These are phyloP conservation scores for Galeopterus variegatus DNA, from an alignment of 2,113 vertebrate genomes.

Conservation along the genomic window DNA sequence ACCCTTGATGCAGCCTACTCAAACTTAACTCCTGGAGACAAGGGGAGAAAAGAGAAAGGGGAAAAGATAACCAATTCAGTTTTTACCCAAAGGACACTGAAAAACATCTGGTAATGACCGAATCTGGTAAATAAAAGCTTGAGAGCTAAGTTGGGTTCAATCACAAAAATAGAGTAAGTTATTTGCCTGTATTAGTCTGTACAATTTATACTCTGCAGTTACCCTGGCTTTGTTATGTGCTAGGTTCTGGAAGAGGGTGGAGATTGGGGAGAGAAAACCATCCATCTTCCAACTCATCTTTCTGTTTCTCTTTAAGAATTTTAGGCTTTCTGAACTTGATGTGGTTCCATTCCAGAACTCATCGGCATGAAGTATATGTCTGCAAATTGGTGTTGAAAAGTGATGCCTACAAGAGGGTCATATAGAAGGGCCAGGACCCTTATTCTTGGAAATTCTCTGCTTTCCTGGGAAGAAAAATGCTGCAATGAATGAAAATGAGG, in stretches of 20 bases:
- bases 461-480: slow-evolving; percentile 7
- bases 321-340: background rate
- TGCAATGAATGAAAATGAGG: background rate
- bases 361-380: background rate
- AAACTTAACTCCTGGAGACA: background rate
- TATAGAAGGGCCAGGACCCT: background rate
- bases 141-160: background rate
- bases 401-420: background rate
- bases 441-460: slow-evolving; percentile 16
- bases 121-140: background rate
- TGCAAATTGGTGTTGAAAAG: slow-evolving; percentile 6
- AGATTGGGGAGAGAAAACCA: background rate
- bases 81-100: background rate
- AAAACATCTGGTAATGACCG: background rate
- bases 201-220: background rate
- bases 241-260: background rate
- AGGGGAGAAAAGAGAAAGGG: background rate
- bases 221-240: background rate
- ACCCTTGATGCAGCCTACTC: background rate
- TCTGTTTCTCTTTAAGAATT: background rate
- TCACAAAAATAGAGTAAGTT: background rate
- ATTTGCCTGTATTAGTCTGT: background rate
- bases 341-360: background rate
- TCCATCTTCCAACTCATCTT: background rate
- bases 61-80: background rate